These are phyloP conservation scores for Harpegnathos saltator DNA, from an alignment of 1,140 invertebrate species.

Conservation along the genomic window DNA sequence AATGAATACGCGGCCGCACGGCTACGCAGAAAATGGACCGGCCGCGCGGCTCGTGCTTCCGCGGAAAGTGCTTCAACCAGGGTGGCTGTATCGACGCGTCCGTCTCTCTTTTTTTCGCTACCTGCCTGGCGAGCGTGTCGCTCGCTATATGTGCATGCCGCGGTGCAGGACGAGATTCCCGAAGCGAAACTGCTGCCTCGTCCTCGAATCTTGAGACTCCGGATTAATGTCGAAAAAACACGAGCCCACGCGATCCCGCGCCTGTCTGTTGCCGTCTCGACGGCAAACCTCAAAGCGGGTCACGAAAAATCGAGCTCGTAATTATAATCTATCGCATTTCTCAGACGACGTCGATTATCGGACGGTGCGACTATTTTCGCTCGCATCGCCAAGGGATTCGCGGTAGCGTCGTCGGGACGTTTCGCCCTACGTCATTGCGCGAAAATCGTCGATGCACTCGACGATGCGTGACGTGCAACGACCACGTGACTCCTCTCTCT, in stretches of 20 bases:
- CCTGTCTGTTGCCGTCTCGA: not conserved
- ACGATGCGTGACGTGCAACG: too few relatives aligned
- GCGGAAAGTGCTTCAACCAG: slow-evolving; percentile 25
- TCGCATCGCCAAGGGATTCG: too few relatives aligned
- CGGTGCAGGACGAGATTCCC: not conserved
- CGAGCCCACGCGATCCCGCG: not conserved
- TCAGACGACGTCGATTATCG: not conserved
- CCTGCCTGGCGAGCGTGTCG: not conserved
- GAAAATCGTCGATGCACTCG: too few relatives aligned
- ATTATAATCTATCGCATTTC: not conserved
- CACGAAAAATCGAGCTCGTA: not conserved
- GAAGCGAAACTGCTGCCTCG: too few relatives aligned
- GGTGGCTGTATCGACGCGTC: slow-evolving; percentile 12
- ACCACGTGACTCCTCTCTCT: too few relatives aligned
- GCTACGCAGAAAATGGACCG: not conserved
- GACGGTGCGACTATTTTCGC: not conserved
- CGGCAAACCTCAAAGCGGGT: too few relatives aligned
- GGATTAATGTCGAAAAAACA: too few relatives aligned
- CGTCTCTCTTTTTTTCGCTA: not conserved
- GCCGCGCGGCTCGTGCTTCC: not conserved
- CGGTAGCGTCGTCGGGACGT: too few relatives aligned
- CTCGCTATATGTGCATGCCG: too few relatives aligned
- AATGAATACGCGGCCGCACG: slow-evolving; percentile 16
- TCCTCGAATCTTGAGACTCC: too few relatives aligned
- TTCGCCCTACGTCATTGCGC: too few relatives aligned